Evolutionary conservation across 2,888 invertebrate genomes (phyloP), one percentile per base, ranked within the genome.

Genomic region (Yponomeuta evonymella): DNA sequence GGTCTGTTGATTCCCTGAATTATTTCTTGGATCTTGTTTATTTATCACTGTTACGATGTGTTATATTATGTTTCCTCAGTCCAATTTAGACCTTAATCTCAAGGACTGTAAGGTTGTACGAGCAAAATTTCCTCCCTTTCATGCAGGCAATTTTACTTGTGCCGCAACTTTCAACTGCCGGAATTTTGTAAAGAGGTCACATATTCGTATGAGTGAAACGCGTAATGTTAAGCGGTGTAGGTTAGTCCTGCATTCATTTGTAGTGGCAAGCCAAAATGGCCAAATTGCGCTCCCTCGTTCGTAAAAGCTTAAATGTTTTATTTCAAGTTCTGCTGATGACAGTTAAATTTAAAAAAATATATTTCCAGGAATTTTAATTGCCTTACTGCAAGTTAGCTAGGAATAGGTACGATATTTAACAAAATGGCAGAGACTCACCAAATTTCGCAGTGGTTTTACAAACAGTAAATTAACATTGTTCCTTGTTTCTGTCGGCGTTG

Each of bases 151-250:
- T 58, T 58, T 58, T 58, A 15, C 15, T 15, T 2, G 12, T 15
- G 15, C 51, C 51, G 12, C 15, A 15, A 58, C 12, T 58, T 4
- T 58, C 79, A 79, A 79, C 80, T 77, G 73, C 76, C 74, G 78
- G 78, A 77, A 79, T 77, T 79, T 75, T 73, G 70, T 70, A 70
- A 75, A 80, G 84, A 83, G 77, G 75, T 75, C 79, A 79, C 80
- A 80, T 77, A 81, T 78, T 70, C 51, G 71, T 74, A 15, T 58
- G 51, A 74, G 75, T 73, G 75, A 76, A 78, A 77, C 77, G 77
- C 79, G 78, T 81, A 78, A 78, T 76, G 65, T 71, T 71, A 73
- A 71, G 67, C 74, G 76, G 68, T 75, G 75, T 73, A 76, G 73
- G 76, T 75, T 76, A 76, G 75, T 72, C 68, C 73, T n/a, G 15